Evolutionary conservation across 2,113 vertebrate species (phyloP), one percentile per base, ranked within the genome.

Genomic region (Phalacrocorax carbo): DNA sequence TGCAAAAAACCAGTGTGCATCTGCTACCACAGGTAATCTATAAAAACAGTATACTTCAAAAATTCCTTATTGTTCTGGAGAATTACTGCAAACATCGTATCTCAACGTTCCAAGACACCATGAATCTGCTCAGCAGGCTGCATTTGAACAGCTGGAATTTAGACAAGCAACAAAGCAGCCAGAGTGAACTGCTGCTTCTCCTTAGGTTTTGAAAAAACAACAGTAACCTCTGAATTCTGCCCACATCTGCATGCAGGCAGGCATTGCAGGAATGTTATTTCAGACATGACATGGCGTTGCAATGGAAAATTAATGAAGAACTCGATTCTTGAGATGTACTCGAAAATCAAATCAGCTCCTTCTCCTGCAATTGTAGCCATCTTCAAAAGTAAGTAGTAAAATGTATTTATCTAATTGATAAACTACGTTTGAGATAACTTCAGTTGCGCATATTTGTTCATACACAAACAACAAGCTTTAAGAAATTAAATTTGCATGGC

Each of bases 131-230:
- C 73, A 57, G 73, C 76, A 71, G 73, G 73, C 64, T 75, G 29
- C 90, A 82, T 66, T n/a, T 48, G 70, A 95, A 68, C 65, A 94
- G 71, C 57, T 93, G 88, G 70, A 73, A 64, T 64, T 79, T n/a
- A 42, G 66, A 82, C 54, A 93, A 85, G 78, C 65, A 82, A 32
- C 3, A n/a, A 78, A 87, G 42, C 52, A 94, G 48, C 54, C 93
- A 90, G 86, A 73, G 19, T 36, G 44, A 65, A 86, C 69, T 62
- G 57, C 18, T 54, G 49, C 68, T 81, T 71, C 75, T 79, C 40
- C 75, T 54, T 55, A 44, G 30, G 16, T 64, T 91, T 68, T 80
- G 54, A 76, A 88, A 83, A 81, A 86, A 54, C 26, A 75, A 18
- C 52, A 62, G 78, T 16, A 91, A 55, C 36, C 78, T 64, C 44